These are phyloP conservation scores for Cheilosia soror DNA, from an alignment of 2,888 invertebrate species.

Conservation along the genomic window DNA sequence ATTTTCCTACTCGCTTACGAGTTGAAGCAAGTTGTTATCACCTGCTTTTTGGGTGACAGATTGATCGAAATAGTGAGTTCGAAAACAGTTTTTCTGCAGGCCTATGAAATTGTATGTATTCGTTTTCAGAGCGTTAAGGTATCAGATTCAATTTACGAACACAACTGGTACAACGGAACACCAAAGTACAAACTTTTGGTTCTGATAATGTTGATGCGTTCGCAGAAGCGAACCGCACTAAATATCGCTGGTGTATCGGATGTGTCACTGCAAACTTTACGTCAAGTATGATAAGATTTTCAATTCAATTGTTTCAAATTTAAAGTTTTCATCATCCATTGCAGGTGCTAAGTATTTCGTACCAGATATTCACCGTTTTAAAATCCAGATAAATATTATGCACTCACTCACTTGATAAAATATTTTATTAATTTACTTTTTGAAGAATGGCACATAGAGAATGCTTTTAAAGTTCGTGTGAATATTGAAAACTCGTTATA, in stretches of 20 bases:
- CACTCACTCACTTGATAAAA: too few relatives aligned
- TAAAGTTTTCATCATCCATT: neutral
- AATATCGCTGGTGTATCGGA: constrained; percentile 68
- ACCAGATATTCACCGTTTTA: constrained; percentile 74
- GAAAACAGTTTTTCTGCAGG: too few relatives aligned
- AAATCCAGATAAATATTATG: constrained; percentile 37
- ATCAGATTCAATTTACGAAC: constrained; percentile 66
- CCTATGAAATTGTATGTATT: neutral
- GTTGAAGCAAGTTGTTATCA: constrained; percentile 75
- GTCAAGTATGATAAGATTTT: constrained; percentile 37
- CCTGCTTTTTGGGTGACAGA: constrained; percentile 74
- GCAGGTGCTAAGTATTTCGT: constrained; percentile 73
- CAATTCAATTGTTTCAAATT: neutral
- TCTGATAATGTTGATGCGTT: constrained; percentile 57
- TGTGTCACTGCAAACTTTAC: constrained; percentile 69
- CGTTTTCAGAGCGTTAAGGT: constrained; percentile 55
- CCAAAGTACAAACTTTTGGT: constrained; percentile 63
- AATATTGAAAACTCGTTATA: too few relatives aligned
- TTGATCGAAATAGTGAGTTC: constrained; percentile 68
- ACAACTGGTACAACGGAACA: constrained; percentile 74
- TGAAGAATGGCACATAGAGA: too few relatives aligned
- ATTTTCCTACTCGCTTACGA: constrained; percentile 69
- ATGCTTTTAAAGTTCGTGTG: too few relatives aligned
- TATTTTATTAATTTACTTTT: too few relatives aligned
- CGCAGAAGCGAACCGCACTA: constrained; percentile 53